Evolutionary conservation across 2,113 vertebrate species (phyloP).

Genomic region (Martes martes): DNA sequence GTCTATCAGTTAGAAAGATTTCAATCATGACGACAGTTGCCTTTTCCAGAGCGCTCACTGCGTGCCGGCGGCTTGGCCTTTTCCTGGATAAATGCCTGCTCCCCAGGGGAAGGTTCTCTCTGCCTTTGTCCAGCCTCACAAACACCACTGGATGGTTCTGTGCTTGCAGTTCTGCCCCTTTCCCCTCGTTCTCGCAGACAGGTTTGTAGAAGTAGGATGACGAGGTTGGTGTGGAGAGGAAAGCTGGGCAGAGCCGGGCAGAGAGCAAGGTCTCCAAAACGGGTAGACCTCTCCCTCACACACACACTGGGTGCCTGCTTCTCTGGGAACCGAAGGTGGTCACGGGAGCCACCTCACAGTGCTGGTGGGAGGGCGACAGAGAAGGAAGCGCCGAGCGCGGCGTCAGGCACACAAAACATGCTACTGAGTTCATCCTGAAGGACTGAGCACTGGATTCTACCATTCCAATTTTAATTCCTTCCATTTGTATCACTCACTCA

Average conservation of each 20-base stretch:
- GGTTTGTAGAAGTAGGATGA: background rate
- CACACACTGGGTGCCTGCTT: rapidly evolving
- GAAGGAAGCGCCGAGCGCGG: background rate
- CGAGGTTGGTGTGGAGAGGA: no score
- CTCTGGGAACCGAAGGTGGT: background rate
- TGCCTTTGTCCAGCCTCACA: background rate
- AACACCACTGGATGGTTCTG: background rate
- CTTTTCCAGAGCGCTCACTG: rapidly evolving
- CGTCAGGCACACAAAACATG: rapidly evolving
- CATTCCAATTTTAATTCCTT: background rate
- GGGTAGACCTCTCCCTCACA: rapidly evolving
- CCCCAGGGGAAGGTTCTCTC: no score
- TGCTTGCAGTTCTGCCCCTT: rapidly evolving
- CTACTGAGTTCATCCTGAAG: rapidly evolving
- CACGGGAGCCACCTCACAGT: rapidly evolving
- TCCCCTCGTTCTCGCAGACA: background rate
- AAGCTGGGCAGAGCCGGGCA: background rate
- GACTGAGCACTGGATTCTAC: background rate
- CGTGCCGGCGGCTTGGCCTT: background rate
- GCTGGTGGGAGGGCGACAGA: background rate
- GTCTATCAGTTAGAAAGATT: background rate
- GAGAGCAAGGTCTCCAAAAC: background rate
- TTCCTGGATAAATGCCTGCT: rapidly evolving
- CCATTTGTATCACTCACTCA: background rate
- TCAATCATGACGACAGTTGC: background rate